Conservation (phyloP, 2,797 vertebrate genomes). For the Catamblyrhynchus diadema region DNA sequence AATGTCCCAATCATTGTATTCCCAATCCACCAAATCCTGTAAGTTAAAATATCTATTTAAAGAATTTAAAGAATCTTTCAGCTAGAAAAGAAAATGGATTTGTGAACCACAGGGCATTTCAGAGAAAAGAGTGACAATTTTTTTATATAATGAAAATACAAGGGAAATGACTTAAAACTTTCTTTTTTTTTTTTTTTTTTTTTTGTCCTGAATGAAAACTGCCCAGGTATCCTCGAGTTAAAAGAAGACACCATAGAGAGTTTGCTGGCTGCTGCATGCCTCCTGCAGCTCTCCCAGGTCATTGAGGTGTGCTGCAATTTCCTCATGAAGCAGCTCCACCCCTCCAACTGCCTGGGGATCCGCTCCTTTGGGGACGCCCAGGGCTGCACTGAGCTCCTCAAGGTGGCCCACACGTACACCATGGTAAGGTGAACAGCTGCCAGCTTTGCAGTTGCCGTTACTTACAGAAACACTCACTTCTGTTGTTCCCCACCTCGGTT, state of each 20-base stretch:
- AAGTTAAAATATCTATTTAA: not conserved
- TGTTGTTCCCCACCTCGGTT: fast-evolving
- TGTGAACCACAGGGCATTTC: not conserved
- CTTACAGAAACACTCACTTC: not conserved
- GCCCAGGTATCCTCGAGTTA: constrained; percentile 89
- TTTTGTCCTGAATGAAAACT: not conserved
- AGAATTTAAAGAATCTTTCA: not conserved
- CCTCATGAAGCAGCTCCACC: constrained; percentile 97
- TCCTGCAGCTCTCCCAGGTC: constrained; percentile 95
- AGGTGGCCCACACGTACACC: constrained; percentile 92
- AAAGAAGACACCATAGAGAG: constrained; percentile 98
- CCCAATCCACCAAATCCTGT: not conserved
- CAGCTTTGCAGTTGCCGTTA: fast-evolving
- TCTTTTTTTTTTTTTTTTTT: not conserved
- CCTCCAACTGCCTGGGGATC: constrained; percentile 98
- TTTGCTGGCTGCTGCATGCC: constrained; percentile 93
- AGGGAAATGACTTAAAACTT: not conserved
- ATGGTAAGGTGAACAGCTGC: constrained; percentile 81
- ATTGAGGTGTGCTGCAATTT: constrained; percentile 98
- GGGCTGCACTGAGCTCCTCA: constrained; percentile 91
- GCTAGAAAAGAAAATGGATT: not conserved
- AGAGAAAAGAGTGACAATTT: not conserved
- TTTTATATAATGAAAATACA: not conserved
- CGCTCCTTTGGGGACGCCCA: constrained; percentile 95
- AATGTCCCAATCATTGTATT: not conserved